Evolutionary conservation across 2,888 invertebrate genomes (phyloP).

Genomic region (Drosophila hamatofila): DNA sequence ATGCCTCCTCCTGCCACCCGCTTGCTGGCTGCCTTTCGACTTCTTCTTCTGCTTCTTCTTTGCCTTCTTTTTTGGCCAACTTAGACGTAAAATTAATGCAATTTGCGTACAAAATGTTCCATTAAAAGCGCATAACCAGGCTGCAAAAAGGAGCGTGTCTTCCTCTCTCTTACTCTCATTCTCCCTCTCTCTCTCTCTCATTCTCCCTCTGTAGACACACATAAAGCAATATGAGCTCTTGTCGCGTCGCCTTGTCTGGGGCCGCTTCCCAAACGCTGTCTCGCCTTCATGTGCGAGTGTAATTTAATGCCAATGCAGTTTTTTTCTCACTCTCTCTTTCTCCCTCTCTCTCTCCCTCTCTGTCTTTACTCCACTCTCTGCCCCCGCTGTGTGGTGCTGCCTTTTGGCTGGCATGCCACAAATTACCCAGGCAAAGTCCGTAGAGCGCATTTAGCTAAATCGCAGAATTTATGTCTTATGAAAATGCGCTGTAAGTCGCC

Average conservation of each 20-base stretch:
- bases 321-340: not conserved
- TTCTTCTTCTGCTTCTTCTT: too few relatives aligned
- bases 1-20: not conserved
- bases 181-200: too few relatives aligned
- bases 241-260: slow-evolving; percentile 69
- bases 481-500: slow-evolving; percentile 59
- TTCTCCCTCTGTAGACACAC: not conserved
- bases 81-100: slow-evolving; percentile 73
- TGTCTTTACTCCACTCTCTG: not conserved
- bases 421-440: slow-evolving; percentile 74
- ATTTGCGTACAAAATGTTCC: slow-evolving; percentile 76
- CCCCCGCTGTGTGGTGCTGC: slow-evolving; percentile 4
- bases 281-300: slow-evolving; percentile 47
- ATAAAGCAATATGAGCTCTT: slow-evolving; percentile 73
- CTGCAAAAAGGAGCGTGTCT: slow-evolving; percentile 12
- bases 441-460: slow-evolving; percentile 78
- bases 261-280: slow-evolving; percentile 19
- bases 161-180: not conserved
- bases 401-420: slow-evolving; percentile 68
- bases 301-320: slow-evolving; percentile 76
- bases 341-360: slow-evolving; percentile 15
- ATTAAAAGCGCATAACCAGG: slow-evolving; percentile 70
- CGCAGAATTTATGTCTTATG: slow-evolving; percentile 80
- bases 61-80: slow-evolving; percentile 7
- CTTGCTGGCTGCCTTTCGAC: too few relatives aligned